Base-by-base conservation (phyloP, 2,888 invertebrate species). In the Lasiommata megera region DNA sequence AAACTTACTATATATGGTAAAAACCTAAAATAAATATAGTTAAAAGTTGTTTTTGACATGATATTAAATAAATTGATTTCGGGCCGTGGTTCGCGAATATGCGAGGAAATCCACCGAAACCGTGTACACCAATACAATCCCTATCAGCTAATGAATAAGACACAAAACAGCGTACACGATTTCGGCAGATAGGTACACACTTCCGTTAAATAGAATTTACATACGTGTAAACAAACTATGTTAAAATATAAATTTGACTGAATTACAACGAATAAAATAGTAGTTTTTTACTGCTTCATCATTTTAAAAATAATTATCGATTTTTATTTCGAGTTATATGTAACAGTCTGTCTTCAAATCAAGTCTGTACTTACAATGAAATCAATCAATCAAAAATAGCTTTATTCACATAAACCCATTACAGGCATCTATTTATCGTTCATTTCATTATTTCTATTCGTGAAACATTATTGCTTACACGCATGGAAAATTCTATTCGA, bases 111-210 rank as follows among this genome's bases (percentile, higher is more conserved):
- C 44, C 43, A 40, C 38, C 51, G 28, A 56, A 53, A 52, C 9
- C 14, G 18, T 44, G 7, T 53, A 44, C 46, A 29, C 17, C 12
- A 43, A 11, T 43, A 23, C 11, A 43, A 11, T n/a, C 43, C 23
- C 3, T 34, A 34, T 34, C 11, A 34, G 3, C 9, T 11, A 11
- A 34, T 14, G 28, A 23, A 44, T 44, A 12, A 14, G 28, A 11
- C 40, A 16, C 38, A 23, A 41, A 23, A 31, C 16, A 3, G 23
- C 47, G 23, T 41, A 47, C 48, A 58, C 55, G 29, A 48, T 55
- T 50, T 36, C 8, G 46, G 37, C 53, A 60, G 47, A 61, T 56
- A 53, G 31, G 50, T 38, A 29, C 6, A 37, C 41, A 34, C 3
- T 34, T 34, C 3, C 2, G 23, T 23, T 5, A 23, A 34, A 34